A percentile compares a stretch with the other conserved stretches of the same genome.
Evolutionary conservation across 2,888 invertebrate species (phyloP).

Genomic region (Tenthredo notha): DNA sequence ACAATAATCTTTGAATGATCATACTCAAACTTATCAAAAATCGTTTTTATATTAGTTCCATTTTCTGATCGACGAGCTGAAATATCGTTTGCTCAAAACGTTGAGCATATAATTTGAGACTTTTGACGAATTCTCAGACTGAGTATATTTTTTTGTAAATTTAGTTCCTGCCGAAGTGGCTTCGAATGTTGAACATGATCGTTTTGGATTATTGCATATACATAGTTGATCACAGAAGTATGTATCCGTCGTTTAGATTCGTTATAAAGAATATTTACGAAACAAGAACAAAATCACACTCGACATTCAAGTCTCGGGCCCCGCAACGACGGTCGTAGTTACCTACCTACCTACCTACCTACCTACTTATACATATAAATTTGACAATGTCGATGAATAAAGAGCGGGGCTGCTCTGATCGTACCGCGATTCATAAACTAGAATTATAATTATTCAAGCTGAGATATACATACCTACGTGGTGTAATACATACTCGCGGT

Average conservation of each 20-base stretch:
- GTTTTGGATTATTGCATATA: not conserved
- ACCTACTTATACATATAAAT: slow-evolving; percentile 40
- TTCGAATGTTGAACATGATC: not conserved
- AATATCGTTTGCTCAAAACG: not conserved
- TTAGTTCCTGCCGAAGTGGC: no score
- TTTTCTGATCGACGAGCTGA: not conserved
- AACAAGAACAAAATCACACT: slow-evolving; percentile 5
- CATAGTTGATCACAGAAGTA: not conserved
- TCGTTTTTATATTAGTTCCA: not conserved
- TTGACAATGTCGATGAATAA: slow-evolving; percentile 51
- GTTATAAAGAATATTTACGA: not conserved
- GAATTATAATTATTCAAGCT: slow-evolving; percentile 48
- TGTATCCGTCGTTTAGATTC: not conserved
- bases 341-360: not conserved
- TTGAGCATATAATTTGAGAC: not conserved
- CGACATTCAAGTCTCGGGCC: not conserved
- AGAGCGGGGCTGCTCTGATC: slow-evolving; percentile 30
- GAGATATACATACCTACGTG: slow-evolving; percentile 8
- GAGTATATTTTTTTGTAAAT: no score
- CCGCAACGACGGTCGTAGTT: not conserved
- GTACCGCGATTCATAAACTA: slow-evolving; percentile 53
- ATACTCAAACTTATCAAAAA: not conserved
- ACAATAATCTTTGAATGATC: not conserved
- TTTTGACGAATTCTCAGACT: not conserved
- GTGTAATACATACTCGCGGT: not conserved